Conservation (phyloP, 2,797 vertebrate species). For the Bovichtus diacanthus region DNA sequence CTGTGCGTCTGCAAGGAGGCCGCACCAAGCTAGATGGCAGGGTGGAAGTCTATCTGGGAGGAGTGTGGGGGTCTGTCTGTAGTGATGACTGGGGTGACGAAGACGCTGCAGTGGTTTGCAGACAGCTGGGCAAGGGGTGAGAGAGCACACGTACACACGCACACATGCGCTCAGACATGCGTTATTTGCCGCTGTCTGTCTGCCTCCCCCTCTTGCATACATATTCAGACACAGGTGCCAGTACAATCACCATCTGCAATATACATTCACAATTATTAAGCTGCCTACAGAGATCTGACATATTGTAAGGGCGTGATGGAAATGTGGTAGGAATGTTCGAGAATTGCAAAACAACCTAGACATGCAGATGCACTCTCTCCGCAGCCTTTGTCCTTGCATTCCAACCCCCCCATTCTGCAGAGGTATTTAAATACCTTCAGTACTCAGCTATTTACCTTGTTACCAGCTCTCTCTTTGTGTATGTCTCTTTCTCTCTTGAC, state of each 20-base stretch:
- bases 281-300: slow-evolving; percentile 24
- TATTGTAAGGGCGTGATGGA: slow-evolving; percentile 21
- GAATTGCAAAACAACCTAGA: slow-evolving; percentile 24
- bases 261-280: slow-evolving; percentile 17
- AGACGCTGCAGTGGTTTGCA: slow-evolving; percentile 89
- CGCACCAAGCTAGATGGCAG: slow-evolving; percentile 89
- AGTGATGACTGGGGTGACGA: slow-evolving; percentile 88
- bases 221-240: slow-evolving; percentile 55
- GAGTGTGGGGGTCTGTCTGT: slow-evolving; percentile 90
- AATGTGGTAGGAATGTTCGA: slow-evolving; percentile 22
- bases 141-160: slow-evolving; percentile 61
- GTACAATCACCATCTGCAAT: slow-evolving; percentile 15
- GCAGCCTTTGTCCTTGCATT: slow-evolving; percentile 61
- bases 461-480: slow-evolving; percentile 33
- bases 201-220: slow-evolving; percentile 12
- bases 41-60: slow-evolving; percentile 89
- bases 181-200: not conserved
- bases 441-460: slow-evolving; percentile 62
- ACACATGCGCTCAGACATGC: slow-evolving; percentile 26
- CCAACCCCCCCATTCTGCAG: slow-evolving; percentile 47
- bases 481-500: not conserved
- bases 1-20: slow-evolving; percentile 88
- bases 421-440: slow-evolving; percentile 70
- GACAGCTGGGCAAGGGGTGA: slow-evolving; percentile 92
- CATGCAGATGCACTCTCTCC: not conserved